These are phyloP conservation scores for Drosophila watanabei DNA, from an alignment of 1,140 invertebrate species.

Conservation along the genomic window DNA sequence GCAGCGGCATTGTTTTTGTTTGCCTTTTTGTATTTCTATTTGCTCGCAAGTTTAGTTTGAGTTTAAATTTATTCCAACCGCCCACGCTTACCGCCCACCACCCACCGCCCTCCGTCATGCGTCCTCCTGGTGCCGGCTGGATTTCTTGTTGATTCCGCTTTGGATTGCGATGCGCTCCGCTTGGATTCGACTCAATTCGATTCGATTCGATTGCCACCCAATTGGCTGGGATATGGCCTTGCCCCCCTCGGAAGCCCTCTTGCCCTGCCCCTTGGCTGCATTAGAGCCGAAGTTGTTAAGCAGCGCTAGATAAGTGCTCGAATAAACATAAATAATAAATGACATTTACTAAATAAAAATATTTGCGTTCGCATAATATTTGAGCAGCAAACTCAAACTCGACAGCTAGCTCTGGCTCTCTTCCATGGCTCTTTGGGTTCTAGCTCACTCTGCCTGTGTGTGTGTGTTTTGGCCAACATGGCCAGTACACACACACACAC, in stretches of 20 bases:
- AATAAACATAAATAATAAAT: constrained; percentile 86
- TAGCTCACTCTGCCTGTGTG: constrained; percentile 35
- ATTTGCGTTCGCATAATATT: constrained; percentile 86
- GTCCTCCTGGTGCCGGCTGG: constrained; percentile 39
- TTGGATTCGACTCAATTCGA: constrained; percentile 26
- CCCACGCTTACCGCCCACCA: neutral
- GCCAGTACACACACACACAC: constrained; percentile 57
- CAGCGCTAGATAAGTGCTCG: constrained; percentile 85
- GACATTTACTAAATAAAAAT: constrained; percentile 86
- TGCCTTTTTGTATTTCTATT: constrained; percentile 84
- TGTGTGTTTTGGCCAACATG: constrained; percentile 57
- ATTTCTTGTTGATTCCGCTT: constrained; percentile 53
- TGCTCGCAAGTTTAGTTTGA: constrained; percentile 83
- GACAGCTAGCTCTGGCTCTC: constrained; percentile 78
- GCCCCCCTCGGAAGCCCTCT: constrained; percentile 21
- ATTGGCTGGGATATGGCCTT: constrained; percentile 72
- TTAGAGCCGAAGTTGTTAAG: constrained; percentile 84
- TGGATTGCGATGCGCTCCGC: constrained; percentile 19
- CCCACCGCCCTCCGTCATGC: constrained; percentile 29
- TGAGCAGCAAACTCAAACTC: constrained; percentile 85
- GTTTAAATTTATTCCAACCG: constrained; percentile 79
- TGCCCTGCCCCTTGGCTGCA: constrained; percentile 52
- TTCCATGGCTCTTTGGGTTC: constrained; percentile 72
- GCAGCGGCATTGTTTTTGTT: constrained; percentile 77
- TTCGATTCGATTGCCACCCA: constrained; percentile 32